Base-by-base conservation (phyloP, 2,888 invertebrate species). In the Ormia ochracea region DNA sequence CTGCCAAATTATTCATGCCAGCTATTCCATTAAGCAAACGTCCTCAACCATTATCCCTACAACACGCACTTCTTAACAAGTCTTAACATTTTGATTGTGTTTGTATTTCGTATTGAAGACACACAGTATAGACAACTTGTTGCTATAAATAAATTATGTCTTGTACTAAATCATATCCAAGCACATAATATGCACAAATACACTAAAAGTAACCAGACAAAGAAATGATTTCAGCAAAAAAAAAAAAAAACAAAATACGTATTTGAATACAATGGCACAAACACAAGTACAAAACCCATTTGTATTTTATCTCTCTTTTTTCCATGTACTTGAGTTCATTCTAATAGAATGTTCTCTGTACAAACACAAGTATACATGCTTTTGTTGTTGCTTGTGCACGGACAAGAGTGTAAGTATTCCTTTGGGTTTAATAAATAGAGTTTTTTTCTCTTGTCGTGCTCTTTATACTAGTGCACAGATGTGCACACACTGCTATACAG, bases 121-220 rank as follows among this genome's bases (percentile, higher is more conserved):
- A 45, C 10, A 21, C 2, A 45, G 43, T 38, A 38, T 59, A 50
- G 19, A 59, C 38, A 66, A 78, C 78, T 73, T 78, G 78, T 78
- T 78, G 78, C 78, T 78, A 59, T 54, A 65, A 66, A 78, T 78
- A 78, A 61, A 61, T 59, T 52, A 19, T 76, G 9, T 43, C 7
- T 10, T 17, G 28, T 5, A 23, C 19, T 43, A 61, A 31, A 43
- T 31, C 45, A 28, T 26, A 10, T 7, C 36, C 31, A 65, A 6
- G 14, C n/a, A 21, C 9, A 28, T 3, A 28, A 6, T 28, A 38
- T 33, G n/a, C 10, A n/a, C n/a, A 4, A 12, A 3, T 2, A 28
- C 12, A 43, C 19, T 5, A 26, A 9, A 36, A 31, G 63, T 7
- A 33, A 31, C 10, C 54, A 17, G 38, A 69, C 10, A 33, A 45